Evolutionary conservation across 1,140 invertebrate genomes (phyloP).

Genomic region (Heliothis subflexa): DNA sequence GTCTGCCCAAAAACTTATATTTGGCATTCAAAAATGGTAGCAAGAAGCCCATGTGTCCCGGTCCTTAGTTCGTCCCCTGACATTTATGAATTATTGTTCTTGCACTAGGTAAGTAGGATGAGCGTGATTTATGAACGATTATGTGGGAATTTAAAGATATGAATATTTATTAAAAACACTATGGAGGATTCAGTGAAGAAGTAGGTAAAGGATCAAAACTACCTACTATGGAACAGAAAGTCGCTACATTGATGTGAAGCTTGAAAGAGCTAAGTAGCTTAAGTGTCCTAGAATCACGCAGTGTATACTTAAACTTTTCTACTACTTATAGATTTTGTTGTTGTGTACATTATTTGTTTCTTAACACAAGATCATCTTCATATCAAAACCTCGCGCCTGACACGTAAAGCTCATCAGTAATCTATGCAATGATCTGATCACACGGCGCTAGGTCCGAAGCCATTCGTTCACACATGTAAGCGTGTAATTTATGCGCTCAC

Average conservation of each 20-base stretch:
- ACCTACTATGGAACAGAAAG: too few relatives aligned
- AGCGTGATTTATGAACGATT: slow-evolving; percentile 57
- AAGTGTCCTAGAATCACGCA: too few relatives aligned
- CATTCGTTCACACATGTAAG: slow-evolving; percentile 46
- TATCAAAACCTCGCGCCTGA: background rate
- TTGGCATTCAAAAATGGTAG: background rate
- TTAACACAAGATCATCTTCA: background rate
- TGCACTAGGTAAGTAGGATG: slow-evolving; percentile 65
- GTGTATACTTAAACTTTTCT: too few relatives aligned
- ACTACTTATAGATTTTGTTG: too few relatives aligned
- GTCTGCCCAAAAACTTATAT: background rate
- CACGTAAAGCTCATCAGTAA: slow-evolving; percentile 11
- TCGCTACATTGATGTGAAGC: too few relatives aligned
- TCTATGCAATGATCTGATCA: background rate
- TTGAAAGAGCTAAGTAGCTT: too few relatives aligned
- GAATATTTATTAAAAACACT: background rate
- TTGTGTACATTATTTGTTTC: too few relatives aligned
- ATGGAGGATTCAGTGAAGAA: background rate
- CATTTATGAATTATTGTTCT: slow-evolving; percentile 65
- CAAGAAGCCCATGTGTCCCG: slow-evolving; percentile 6
- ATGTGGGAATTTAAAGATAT: slow-evolving; percentile 8
- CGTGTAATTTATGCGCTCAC: slow-evolving; percentile 61
- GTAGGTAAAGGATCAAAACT: too few relatives aligned
- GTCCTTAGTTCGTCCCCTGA: slow-evolving; percentile 39
- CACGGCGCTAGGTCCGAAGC: slow-evolving; percentile 18